Percentiles rank a stretch among this genome's conserved stretches.
Evolutionary conservation across 2,888 invertebrate genomes (phyloP).

Genomic region (Taenaris catops): DNA sequence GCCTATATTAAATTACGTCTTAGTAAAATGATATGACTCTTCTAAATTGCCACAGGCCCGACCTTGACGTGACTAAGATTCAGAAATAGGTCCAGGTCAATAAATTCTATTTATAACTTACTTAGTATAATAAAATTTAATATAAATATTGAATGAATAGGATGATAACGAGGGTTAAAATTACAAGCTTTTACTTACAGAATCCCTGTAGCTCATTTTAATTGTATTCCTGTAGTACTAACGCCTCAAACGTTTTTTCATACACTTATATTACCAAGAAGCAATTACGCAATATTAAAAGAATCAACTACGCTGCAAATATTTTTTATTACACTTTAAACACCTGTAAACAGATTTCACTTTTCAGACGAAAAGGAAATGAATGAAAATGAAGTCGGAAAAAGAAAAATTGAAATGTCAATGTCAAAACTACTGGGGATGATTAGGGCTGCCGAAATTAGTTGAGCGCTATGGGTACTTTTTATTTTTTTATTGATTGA

Average conservation of each 20-base stretch:
- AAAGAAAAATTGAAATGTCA: neutral
- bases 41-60: slow-evolving; percentile 29
- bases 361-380: slow-evolving; percentile 3
- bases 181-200: slow-evolving; percentile 45
- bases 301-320: no score
- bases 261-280: no score
- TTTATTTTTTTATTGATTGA: no score
- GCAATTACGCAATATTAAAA: no score
- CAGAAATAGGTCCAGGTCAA: slow-evolving; percentile 49
- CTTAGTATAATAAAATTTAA: neutral
- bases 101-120: slow-evolving; percentile 32
- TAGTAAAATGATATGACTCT: slow-evolving; percentile 47
- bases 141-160: neutral
- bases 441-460: no score
- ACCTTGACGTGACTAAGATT: slow-evolving; percentile 57
- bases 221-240: no score
- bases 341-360: slow-evolving; percentile 5
- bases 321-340: no score
- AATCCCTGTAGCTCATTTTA: slow-evolving; percentile 63
- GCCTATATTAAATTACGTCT: slow-evolving; percentile 26
- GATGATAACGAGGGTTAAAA: neutral
- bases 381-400: slow-evolving; percentile 4
- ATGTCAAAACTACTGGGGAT: neutral
- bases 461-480: no score
- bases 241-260: no score